Evolutionary conservation across 2,797 vertebrate genomes (phyloP), one percentile per base, ranked within the genome.

Genomic region (Peromyscus nudipes): DNA sequence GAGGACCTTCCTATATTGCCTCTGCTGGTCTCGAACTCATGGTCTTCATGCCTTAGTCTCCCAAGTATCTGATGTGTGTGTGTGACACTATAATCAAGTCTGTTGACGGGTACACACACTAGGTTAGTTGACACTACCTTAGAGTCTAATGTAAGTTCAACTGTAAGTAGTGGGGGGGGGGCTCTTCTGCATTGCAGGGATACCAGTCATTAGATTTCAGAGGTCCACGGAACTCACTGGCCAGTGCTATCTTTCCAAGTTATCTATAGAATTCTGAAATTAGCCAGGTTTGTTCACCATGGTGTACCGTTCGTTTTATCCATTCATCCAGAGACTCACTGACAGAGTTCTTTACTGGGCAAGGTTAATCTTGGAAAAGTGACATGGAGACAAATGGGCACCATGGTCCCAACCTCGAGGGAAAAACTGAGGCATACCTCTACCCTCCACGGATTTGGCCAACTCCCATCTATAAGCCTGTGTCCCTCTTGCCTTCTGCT

Each of bases 261-360:
- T 19, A n/a, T 83, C 43, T 75, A 1, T 79, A 31, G 71, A 87
- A 85, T 82, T 95, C 34, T 55, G 10, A 81, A 88, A 19, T 49
- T 62, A 25, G 17, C 34, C 46, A 73, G 16, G 21, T 95, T 92
- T 89, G 23, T 37, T 92, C 88, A 64, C n/a, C 67, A 2, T 80
- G 16, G 67, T 6, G 4, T 13, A 46, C 52, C n/a, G 23, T 82
- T 82, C 13, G 37, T 23, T 21, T 79, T 83, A 80, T 60, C 43
- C 25, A 89, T 1, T 37, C 1, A 96, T n/a, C 37, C 60, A 89
- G 87, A 93, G 80, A 92, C 34, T 60, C 89, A 34, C 49, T 83
- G 84, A 90, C 86, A 97, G 84, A 97, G 86, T 21, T 96, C 55
- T 98, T 98, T 98, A 97, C 49, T 91, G 65, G 89, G 89, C 82